phyloP scores from a whole-genome alignment of 2,888 invertebrate species.

The Allophyes oxyacanthae region DNA sequence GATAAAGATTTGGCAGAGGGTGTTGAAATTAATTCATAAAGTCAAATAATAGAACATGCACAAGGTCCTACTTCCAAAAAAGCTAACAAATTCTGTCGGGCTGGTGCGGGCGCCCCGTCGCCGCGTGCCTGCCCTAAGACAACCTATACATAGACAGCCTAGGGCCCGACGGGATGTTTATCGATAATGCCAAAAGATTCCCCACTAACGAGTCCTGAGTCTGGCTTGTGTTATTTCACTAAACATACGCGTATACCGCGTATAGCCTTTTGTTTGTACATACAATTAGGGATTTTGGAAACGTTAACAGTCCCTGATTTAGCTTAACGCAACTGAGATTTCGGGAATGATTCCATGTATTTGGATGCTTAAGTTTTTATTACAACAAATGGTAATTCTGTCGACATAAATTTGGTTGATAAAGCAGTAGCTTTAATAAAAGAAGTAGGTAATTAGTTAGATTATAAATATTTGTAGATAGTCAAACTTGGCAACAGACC shows the following conservation, averaged over 20 bases:
- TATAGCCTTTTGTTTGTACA: constrained; percentile 42
- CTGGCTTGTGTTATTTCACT: constrained; percentile 53
- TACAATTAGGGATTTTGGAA: constrained; percentile 29
- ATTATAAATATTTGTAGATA: constrained; percentile 27
- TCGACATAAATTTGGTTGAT: constrained; percentile 6
- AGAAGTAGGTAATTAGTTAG: constrained; percentile 39
- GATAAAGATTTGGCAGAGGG: neutral
- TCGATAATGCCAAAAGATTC: constrained; percentile 67
- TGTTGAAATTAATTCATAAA: neutral
- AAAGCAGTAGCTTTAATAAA: constrained; percentile 16
- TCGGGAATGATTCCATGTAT: constrained; percentile 2
- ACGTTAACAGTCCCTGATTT: constrained; percentile 20
- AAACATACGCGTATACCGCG: constrained; percentile 30
- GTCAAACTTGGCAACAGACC: constrained; percentile 34
- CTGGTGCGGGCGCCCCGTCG: constrained; percentile 70
- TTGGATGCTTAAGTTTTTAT: neutral
- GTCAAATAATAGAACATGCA: neutral
- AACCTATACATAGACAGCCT: constrained; percentile 82
- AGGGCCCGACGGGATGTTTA: constrained; percentile 75
- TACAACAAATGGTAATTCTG: neutral
- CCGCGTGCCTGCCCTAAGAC: constrained; percentile 86
- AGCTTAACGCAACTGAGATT: constrained; percentile 13
- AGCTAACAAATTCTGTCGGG: constrained; percentile 69
- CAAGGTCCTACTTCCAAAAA: constrained; percentile 82
- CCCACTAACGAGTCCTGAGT: constrained; percentile 61